Evolutionary conservation across 2,797 vertebrate genomes (phyloP).

Genomic region (Cuculus canorus): DNA sequence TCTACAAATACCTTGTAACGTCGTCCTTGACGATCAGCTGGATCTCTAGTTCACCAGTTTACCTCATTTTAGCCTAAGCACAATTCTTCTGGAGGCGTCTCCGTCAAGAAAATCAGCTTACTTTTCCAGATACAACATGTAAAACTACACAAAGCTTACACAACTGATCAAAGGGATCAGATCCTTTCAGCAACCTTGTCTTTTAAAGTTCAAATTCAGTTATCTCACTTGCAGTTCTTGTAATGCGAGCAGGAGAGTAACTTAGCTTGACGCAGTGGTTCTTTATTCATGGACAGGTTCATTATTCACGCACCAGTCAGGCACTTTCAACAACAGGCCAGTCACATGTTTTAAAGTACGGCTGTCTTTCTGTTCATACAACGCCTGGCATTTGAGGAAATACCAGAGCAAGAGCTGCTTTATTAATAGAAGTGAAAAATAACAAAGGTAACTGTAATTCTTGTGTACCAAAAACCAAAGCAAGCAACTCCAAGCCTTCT

Average conservation of each 20-base stretch:
- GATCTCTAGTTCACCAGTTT: background rate
- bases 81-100: background rate
- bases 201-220: background rate
- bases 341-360: background rate
- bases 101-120: background rate
- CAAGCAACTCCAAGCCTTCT: background rate
- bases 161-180: background rate
- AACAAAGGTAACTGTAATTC: background rate
- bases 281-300: background rate
- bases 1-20: background rate
- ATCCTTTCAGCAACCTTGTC: background rate
- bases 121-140: background rate
- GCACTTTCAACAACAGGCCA: background rate
- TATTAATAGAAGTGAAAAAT: background rate
- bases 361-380: background rate
- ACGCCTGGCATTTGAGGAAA: background rate
- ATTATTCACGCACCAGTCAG: background rate
- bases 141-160: background rate
- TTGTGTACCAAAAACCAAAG: background rate
- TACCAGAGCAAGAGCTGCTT: background rate
- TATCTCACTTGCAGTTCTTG: background rate
- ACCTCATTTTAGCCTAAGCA: background rate
- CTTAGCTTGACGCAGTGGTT: background rate
- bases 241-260: background rate
- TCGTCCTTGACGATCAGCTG: background rate